Evolutionary conservation across 92 coral and sea anemone genomes (phyloP).

Genomic region (Zoanthus sociatus): DNA sequence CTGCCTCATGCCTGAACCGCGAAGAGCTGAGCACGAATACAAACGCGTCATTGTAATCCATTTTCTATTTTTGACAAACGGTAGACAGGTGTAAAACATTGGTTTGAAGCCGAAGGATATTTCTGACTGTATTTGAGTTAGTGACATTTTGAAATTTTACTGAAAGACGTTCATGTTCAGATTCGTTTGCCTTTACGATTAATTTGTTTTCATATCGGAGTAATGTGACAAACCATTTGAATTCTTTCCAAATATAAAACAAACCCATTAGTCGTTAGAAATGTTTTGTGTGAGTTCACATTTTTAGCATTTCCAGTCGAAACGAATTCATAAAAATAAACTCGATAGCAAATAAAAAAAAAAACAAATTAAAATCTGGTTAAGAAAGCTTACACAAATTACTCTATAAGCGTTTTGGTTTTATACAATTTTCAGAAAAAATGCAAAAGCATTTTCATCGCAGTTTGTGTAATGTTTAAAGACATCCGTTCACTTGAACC

Average conservation of each 20-base stretch:
- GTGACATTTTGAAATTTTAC: too few species aligned
- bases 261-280: background rate
- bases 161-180: background rate
- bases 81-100: too few species aligned
- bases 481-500: background rate
- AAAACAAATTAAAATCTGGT: background rate
- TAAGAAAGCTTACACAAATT: background rate
- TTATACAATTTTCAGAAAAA: background rate
- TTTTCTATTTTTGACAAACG: too few species aligned
- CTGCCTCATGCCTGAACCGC: too few species aligned
- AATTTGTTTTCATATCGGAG: background rate
- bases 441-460: background rate
- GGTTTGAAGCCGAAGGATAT: too few species aligned
- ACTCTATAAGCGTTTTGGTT: background rate
- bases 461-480: background rate
- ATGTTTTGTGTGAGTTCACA: background rate
- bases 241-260: background rate
- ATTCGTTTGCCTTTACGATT: background rate
- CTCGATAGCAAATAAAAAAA: background rate
- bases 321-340: background rate
- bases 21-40: too few species aligned
- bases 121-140: too few species aligned
- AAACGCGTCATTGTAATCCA: too few species aligned
- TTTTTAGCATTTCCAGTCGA: background rate
- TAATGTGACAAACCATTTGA: conserved; percentile 5